Conservation (phyloP, 2,797 vertebrate species). For the Crypturellus tataupa region DNA sequence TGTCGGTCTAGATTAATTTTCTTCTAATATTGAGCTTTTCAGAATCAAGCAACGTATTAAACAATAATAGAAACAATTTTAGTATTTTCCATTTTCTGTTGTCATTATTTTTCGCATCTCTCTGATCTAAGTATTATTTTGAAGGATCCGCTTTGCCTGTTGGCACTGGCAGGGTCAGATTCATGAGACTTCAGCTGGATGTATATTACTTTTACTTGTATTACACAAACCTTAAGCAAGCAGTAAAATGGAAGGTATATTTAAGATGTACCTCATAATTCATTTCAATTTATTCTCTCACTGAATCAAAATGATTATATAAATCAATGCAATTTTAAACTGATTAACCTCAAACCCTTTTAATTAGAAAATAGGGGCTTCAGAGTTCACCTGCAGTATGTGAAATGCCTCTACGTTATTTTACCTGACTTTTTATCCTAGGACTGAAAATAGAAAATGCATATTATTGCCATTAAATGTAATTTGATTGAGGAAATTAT, state of each 20-base stretch:
- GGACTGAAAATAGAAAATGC: conserved; percentile 5
- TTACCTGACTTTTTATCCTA: conserved; percentile 21
- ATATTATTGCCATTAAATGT: conserved; percentile 19
- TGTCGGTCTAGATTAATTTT: neutral
- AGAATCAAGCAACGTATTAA: neutral
- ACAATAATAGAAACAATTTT: neutral
- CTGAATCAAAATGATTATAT: conserved; percentile 34
- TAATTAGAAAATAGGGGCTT: conserved; percentile 43
- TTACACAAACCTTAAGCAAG: conserved; percentile 3
- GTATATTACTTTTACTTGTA: neutral
- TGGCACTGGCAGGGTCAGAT: neutral
- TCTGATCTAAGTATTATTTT: neutral
- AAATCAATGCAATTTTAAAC: conserved; percentile 61
- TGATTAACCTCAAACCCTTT: conserved; percentile 51
- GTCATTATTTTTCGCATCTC: neutral
- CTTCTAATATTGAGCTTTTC: neutral
- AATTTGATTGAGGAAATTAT: conserved; percentile 17
- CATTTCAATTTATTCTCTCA: conserved; percentile 19
- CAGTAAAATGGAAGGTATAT: neutral
- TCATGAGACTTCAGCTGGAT: neutral
- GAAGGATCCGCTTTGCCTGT: neutral
- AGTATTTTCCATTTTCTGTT: neutral
- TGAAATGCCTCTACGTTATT: conserved; percentile 11
- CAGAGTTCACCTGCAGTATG: neutral
- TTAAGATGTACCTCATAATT: conserved; percentile 28